Base-by-base conservation (phyloP, 2,797 vertebrate species). In the Megaceryle alcyon region DNA sequence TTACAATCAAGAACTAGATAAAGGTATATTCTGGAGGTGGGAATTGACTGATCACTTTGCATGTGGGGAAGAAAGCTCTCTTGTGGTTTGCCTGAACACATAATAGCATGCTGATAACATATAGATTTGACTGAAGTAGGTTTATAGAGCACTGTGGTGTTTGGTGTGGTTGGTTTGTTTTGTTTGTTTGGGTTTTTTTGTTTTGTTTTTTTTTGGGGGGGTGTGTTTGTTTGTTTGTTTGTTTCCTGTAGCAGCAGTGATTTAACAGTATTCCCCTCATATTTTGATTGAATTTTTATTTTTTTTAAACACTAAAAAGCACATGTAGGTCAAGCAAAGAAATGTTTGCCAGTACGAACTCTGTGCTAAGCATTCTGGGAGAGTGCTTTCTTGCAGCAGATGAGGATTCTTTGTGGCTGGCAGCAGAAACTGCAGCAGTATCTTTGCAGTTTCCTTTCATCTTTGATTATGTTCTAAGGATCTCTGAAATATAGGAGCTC, bases 271-370 rank as follows among this genome's bases (percentile, higher is more conserved):
- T 91, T 44, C 31, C 61, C 76, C n/a, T 41, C 44, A 16, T 84
- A 61, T 71, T 63, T 84, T 61, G 39, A 14, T 41, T 41, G 39
- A 41, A 41, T 31, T 78, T 48, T 26, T 69, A 69, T 89, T 86
- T 82, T 87, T 96, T 95, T 97, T 96, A 95, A 96, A 94, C 93
- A 88, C 82, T 68, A 88, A 97, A 96, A 91, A 82, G 88, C 93
- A 97, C 94, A 98, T 98, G 94, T 98, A 97, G 98, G 98, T 98
- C 98, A 98, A 96, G 95, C 72, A 92, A 92, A 97, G 97, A 97
- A 95, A 93, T 94, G 91, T 96, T 98, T 97, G 94, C 84, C 96
- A 95, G 95, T 97, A 81, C 80, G 92, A 97, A 96, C 96, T 97
- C 97, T 86, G 69, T 96, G 97, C 97, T 97, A 84, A 94, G 98